Evolutionary conservation across 2,113 vertebrate genomes (phyloP).

Genomic region (Zeus faber): DNA sequence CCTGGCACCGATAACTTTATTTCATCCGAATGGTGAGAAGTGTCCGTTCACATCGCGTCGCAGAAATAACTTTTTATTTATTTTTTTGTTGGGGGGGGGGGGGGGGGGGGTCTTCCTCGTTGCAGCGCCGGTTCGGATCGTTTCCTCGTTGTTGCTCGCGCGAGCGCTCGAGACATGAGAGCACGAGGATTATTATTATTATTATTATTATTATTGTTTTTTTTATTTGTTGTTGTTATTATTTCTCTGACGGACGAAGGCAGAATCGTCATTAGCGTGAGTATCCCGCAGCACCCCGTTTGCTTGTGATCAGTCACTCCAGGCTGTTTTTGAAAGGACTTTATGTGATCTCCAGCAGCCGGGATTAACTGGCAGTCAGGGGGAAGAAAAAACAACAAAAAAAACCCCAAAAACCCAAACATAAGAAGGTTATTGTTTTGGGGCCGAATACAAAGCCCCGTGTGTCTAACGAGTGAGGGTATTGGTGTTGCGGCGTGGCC

Average conservation of each 20-base stretch:
- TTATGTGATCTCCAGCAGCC: background rate
- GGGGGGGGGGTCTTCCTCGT: background rate
- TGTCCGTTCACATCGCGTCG: constrained; percentile 8
- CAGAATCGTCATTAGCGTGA: constrained; percentile 23
- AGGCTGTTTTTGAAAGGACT: background rate
- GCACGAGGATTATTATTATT: constrained; percentile 45
- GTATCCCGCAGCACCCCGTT: constrained; percentile 9
- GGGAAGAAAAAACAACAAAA: too few relatives aligned
- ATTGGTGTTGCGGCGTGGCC: background rate
- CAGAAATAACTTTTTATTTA: constrained; percentile 40
- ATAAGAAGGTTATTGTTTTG: constrained; percentile 45
- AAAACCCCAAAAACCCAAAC: too few relatives aligned
- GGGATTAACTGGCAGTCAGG: constrained; percentile 32
- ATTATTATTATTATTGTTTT: constrained; percentile 9
- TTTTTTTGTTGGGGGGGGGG: background rate
- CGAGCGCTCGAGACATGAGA: constrained; percentile 38
- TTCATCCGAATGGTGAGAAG: too few relatives aligned
- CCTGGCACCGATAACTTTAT: too few relatives aligned
- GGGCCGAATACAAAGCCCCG: background rate
- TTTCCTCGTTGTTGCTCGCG: too few relatives aligned
- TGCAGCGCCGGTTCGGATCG: constrained; percentile 2
- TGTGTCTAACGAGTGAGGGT: background rate
- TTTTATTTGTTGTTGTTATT: too few relatives aligned
- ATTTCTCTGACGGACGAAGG: background rate
- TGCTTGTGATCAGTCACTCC: background rate